These are phyloP conservation scores for Anaspis maculata DNA, from an alignment of 2,888 invertebrate genomes.

Conservation along the genomic window DNA sequence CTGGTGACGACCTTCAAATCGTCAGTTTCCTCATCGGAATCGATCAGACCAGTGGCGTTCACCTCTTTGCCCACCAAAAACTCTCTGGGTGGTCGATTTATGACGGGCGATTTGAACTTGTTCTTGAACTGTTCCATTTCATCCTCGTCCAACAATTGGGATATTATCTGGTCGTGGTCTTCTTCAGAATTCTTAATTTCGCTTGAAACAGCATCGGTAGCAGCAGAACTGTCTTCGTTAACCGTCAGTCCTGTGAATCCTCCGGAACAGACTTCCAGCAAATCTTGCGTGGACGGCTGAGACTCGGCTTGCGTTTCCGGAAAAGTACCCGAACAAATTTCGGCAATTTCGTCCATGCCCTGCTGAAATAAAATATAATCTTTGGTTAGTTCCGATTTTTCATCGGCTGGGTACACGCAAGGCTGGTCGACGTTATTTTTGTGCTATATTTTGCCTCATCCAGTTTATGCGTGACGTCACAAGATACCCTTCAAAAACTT, in stretches of 20 bases:
- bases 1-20: conserved; percentile 20
- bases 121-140: conserved; percentile 33
- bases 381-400: too few relatives aligned
- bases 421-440: too few relatives aligned
- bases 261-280: conserved; percentile 36
- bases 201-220: conserved; percentile 1
- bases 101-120: conserved; percentile 28
- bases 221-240: too few relatives aligned
- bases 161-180: conserved; percentile 32
- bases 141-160: conserved; percentile 32
- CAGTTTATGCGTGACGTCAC: too few relatives aligned
- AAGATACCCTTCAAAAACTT: too few relatives aligned
- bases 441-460: too few relatives aligned
- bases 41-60: conserved; percentile 25
- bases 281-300: conserved; percentile 30
- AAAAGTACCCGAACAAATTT: conserved; percentile 46
- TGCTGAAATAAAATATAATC: neutral
- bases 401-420: too few relatives aligned
- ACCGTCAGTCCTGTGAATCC: conserved; percentile 25
- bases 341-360: conserved; percentile 33
- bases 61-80: conserved; percentile 18
- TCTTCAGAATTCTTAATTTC: conserved; percentile 27
- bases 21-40: conserved; percentile 28
- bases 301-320: conserved; percentile 12
- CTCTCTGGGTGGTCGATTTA: conserved; percentile 9